Conservation (phyloP, 1,140 invertebrate species). For the Drosophila pruinosa region DNA sequence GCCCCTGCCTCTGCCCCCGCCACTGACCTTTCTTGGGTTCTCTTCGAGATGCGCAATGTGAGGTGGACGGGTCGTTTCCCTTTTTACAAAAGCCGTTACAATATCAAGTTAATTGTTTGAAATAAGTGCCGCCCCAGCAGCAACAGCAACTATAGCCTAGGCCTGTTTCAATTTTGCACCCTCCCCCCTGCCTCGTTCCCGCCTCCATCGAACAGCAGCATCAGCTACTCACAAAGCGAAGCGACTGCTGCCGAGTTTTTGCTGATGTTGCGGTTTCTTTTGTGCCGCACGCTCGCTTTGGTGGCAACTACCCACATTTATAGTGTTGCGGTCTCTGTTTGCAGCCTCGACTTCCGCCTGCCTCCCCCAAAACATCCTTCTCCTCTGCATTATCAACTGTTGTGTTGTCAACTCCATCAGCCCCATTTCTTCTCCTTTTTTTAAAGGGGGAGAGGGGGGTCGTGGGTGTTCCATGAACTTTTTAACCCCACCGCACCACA, state of each 20-base stretch:
- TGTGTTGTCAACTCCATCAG: constrained; percentile 70
- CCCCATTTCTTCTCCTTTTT: constrained; percentile 30
- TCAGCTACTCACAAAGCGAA: not conserved
- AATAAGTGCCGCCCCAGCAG: constrained; percentile 67
- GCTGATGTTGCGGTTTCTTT: constrained; percentile 80
- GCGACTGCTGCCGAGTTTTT: constrained; percentile 47
- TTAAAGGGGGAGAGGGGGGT: too few species aligned
- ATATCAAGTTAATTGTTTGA: constrained; percentile 81
- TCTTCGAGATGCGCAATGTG: not conserved
- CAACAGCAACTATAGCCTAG: not conserved
- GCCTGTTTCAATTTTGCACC: too few species aligned
- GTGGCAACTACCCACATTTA: constrained; percentile 70
- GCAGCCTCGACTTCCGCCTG: constrained; percentile 5
- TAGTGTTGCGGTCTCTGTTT: constrained; percentile 72
- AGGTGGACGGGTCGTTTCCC: constrained; percentile 27
- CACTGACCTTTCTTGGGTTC: constrained; percentile 53
- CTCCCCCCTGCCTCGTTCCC: not conserved
- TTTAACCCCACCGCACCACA: constrained; percentile 8
- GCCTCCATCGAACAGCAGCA: too few species aligned
- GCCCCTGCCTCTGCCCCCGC: not conserved
- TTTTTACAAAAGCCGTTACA: constrained; percentile 66
- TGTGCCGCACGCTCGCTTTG: constrained; percentile 53
- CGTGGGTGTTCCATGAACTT: constrained; percentile 28
- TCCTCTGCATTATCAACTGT: constrained; percentile 18
- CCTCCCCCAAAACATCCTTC: not conserved